A percentile compares a stretch with the other conserved stretches of the same genome.
Conservation (phyloP, 2,797 vertebrate genomes). For the Poeciliopsis paucimaculata region DNA sequence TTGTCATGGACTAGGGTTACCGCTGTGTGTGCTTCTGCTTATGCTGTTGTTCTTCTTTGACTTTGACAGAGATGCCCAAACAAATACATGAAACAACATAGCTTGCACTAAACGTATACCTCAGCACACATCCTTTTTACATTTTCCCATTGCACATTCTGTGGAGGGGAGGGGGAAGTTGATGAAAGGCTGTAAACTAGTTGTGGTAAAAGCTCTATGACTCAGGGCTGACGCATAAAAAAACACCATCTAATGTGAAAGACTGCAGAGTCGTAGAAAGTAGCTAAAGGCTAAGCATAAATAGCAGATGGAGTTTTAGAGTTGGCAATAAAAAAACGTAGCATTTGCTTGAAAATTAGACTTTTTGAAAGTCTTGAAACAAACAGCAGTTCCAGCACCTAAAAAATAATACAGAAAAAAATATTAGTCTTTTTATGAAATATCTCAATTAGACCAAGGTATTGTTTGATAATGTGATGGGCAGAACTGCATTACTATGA, state of each 20-base stretch:
- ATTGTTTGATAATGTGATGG: background rate
- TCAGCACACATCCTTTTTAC: background rate
- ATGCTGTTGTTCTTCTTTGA: constrained; percentile 6
- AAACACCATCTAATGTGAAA: constrained; percentile 53
- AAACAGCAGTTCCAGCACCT: background rate
- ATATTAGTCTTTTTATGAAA: background rate
- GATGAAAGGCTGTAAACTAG: constrained; percentile 50
- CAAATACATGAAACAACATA: background rate
- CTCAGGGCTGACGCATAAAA: constrained; percentile 49
- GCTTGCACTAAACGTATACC: background rate
- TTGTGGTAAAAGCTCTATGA: constrained; percentile 57
- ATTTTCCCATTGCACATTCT: constrained; percentile 25
- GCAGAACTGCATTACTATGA: background rate
- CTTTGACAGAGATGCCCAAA: background rate
- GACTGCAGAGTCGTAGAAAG: constrained; percentile 34
- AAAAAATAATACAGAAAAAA: background rate
- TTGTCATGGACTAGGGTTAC: constrained; percentile 41
- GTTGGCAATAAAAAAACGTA: constrained; percentile 11
- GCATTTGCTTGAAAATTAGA: background rate
- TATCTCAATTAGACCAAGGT: background rate
- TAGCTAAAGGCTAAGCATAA: constrained; percentile 54
- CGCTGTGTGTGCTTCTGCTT: constrained; percentile 9
- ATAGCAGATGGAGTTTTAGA: constrained; percentile 34
- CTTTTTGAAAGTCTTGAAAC: background rate
- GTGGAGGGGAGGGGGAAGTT: constrained; percentile 32